Evolutionary conservation across 1,140 invertebrate species (phyloP), one percentile per base, ranked within the genome.

Genomic region (Papilio dardanus): DNA sequence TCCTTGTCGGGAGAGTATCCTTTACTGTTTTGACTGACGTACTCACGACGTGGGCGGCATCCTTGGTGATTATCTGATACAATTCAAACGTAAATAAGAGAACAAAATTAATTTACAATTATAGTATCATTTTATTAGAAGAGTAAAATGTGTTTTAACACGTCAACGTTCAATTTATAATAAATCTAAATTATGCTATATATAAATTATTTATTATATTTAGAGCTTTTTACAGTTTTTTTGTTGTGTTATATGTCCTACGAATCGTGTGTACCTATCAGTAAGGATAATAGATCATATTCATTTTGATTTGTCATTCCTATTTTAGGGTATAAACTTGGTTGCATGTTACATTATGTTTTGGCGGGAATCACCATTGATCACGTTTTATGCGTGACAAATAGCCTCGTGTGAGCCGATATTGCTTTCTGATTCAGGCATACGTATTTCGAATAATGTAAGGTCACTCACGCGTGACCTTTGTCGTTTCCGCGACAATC

Each of bases 321-420:
- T n/a, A 37, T 10, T 37, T 7, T 37, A 37, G 1, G 35, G 35
- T 37, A 37, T 2, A 37, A 37, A 10, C 35, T 8, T 58, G 28
- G 21, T 58, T 58, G 54, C 10, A 28, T 28, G 54, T 12, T 30
- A 14, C 24, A 28, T 30, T 24, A 24, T n/a, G 37, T 30, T 50
- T 21, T 40, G 78, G 46, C 58, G 62, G 33, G 66, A 75, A 83
- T 35, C 74, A 69, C 83, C 83, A 91, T 91, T 86, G 79, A 90
- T 92, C 90, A 90, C 86, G 86, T 91, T 91, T 87, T 92, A 88
- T 91, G 86, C 88, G 89, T 93, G 91, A 93, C 89, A 92, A 93
- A 93, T 93, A 90, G 88, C 86, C 85, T 86, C 86, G 83, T 87
- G 87, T 89, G 90, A 91, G 86, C 79, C 83, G 84, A 89, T 91